Evolutionary conservation across 1,140 invertebrate genomes (phyloP).

Genomic region (Macrotrachela quadricornifera): DNA sequence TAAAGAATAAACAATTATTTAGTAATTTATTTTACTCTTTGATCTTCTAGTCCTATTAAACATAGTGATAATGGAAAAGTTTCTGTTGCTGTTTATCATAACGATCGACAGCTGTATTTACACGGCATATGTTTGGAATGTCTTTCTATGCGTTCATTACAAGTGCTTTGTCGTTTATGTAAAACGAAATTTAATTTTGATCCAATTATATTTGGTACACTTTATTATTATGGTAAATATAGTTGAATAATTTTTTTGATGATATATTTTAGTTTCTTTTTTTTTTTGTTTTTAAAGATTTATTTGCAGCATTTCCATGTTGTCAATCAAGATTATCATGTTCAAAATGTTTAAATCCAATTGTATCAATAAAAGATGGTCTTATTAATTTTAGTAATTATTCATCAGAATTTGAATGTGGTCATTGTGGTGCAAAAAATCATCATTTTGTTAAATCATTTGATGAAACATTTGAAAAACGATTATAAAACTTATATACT

Average conservation of each 20-base stretch:
- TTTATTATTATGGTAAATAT: slow-evolving; percentile 6
- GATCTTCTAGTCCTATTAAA: too few species aligned
- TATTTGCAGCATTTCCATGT: slow-evolving; percentile 9
- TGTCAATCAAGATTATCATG: neutral
- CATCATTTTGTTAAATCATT: slow-evolving; percentile 3
- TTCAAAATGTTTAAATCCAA: neutral
- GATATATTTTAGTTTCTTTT: too few species aligned
- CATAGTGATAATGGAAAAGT: too few species aligned
- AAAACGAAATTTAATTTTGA: too few species aligned
- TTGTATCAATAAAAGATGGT: neutral
- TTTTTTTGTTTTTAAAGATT: too few species aligned
- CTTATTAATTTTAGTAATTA: slow-evolving; percentile 2
- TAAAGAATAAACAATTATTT: too few species aligned
- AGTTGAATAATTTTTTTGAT: too few species aligned
- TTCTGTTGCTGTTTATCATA: too few species aligned
- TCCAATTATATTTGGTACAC: slow-evolving; percentile 1
- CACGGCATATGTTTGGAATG: neutral
- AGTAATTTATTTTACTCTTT: too few species aligned
- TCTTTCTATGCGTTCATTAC: neutral
- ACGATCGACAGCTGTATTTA: too few species aligned
- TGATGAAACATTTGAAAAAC: neutral
- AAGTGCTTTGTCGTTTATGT: too few species aligned
- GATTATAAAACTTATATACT: too few species aligned
- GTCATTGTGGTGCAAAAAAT: neutral
- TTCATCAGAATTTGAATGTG: slow-evolving; percentile 3